Base-by-base conservation (phyloP, 2,113 vertebrate genomes). In the Scomber scombrus region DNA sequence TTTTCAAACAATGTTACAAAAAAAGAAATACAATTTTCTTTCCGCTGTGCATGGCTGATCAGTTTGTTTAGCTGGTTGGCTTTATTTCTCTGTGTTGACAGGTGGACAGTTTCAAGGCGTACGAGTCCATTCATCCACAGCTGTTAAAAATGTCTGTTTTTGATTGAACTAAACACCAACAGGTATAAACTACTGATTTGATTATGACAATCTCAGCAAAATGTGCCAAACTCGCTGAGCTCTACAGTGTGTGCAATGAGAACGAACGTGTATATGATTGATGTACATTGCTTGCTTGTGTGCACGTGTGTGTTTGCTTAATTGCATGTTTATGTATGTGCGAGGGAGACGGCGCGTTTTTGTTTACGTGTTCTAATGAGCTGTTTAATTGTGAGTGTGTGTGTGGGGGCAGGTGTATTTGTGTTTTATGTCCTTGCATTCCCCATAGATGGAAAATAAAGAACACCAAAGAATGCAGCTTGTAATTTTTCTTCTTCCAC, bases 381-480 rank as follows among this genome's bases (percentile, higher is more conserved):
- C 43, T 49, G 52, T 40, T 66, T n/a, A 67, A 34, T 7, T 45
- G 62, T 23, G 19, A 34, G 55, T 75, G 34, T 66, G 23, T 45
- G 11, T 66, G 29, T 73, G 60, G 75, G 68, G 71, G 49, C 69
- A 82, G 61, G 78, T 75, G 63, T 74, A 51, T 84, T 82, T 86
- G 72, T 74, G 76, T 79, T 64, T 56, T 31, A 57, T 3, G 54
- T 71, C 65, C 46, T 63, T 58, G 75, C 7, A 5, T 70, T 73
- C 79, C 66, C 60, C 70, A 31, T 75, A 78, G 21, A 92, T 83
- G 87, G 90, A 86, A 82, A 89, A 85, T 69, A 84, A 72, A 11
- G 3, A 75, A 65, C 70, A 47, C 40, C 65, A 57, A 71, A 87
- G 80, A 79, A 82, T 29, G 57, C 63, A 29, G 85, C 78, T 73